Evolutionary conservation across 2,113 vertebrate genomes (phyloP).

Genomic region (Scomber japonicus): DNA sequence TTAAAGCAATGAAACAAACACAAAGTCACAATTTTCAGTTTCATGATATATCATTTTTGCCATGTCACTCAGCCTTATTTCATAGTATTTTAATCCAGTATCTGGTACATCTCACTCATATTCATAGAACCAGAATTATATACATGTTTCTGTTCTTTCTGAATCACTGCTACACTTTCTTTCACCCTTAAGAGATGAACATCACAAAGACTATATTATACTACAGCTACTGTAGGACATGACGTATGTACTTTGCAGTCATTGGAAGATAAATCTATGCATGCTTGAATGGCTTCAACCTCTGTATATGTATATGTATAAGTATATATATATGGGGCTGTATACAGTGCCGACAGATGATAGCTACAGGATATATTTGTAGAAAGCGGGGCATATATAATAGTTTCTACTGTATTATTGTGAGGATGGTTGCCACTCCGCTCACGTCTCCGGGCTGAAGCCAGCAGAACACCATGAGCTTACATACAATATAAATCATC

Average conservation of each 20-base stretch:
- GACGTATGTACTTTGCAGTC: not conserved
- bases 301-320: not conserved
- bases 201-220: too few species aligned
- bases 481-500: conserved; percentile 12
- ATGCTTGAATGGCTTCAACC: not conserved
- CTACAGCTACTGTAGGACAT: not conserved
- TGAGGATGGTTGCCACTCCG: not conserved
- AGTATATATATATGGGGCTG: not conserved
- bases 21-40: too few species aligned
- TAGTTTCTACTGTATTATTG: not conserved
- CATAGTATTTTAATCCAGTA: too few species aligned
- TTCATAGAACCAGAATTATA: too few species aligned
- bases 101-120: too few species aligned
- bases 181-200: not conserved
- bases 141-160: too few species aligned
- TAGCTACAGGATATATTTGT: conserved; percentile 4
- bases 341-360: too few species aligned
- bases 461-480: not conserved
- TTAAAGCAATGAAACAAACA: too few species aligned
- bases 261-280: not conserved
- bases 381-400: not conserved
- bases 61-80: too few species aligned
- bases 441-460: not conserved
- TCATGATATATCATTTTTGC: too few species aligned
- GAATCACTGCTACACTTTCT: too few species aligned